Percentiles rank a stretch among this genome's conserved stretches.
Conservation (phyloP, 2,888 invertebrate species). For the Spodoptera littoralis region DNA sequence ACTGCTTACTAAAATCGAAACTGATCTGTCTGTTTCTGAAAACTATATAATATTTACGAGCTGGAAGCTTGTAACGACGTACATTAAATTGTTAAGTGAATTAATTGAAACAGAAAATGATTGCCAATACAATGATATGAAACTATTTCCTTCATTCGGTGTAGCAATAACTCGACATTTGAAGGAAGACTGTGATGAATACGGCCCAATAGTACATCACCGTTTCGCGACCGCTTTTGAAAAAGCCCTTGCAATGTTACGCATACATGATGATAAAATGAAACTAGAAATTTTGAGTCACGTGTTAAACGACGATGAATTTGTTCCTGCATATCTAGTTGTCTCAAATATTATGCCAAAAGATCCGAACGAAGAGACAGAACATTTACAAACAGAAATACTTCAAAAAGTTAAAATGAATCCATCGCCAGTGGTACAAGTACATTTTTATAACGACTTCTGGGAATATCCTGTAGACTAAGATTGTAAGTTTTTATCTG, state of each 20-base stretch:
- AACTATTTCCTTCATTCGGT: slow-evolving; percentile 46
- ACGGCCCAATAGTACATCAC: slow-evolving; percentile 40
- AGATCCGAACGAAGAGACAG: not conserved
- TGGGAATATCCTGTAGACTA: slow-evolving; percentile 11
- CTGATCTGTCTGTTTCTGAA: slow-evolving; percentile 7
- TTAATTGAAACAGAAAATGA: not conserved
- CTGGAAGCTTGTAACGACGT: slow-evolving; percentile 57
- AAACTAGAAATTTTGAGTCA: slow-evolving; percentile 14
- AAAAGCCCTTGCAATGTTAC: not conserved
- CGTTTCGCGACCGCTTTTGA: slow-evolving; percentile 43
- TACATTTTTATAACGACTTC: slow-evolving; percentile 51
- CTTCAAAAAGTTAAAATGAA: slow-evolving; percentile 29
- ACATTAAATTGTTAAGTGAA: slow-evolving; percentile 51
- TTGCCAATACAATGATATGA: slow-evolving; percentile 40
- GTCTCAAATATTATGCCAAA: slow-evolving; percentile 11
- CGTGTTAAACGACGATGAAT: slow-evolving; percentile 16
- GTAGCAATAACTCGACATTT: slow-evolving; percentile 42
- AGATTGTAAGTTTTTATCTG: not conserved
- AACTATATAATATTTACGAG: slow-evolving; percentile 58
- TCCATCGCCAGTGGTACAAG: slow-evolving; percentile 44
- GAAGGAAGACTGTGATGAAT: slow-evolving; percentile 47
- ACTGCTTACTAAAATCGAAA: too few species aligned
- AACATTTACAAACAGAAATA: slow-evolving; percentile 11
- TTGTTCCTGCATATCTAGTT: slow-evolving; percentile 19
- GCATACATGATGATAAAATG: not conserved